Percentiles rank a stretch among this genome's conserved stretches.
These are phyloP conservation scores for Lordiphosa stackelbergi DNA, from an alignment of 1,140 invertebrate species.

Conservation along the genomic window DNA sequence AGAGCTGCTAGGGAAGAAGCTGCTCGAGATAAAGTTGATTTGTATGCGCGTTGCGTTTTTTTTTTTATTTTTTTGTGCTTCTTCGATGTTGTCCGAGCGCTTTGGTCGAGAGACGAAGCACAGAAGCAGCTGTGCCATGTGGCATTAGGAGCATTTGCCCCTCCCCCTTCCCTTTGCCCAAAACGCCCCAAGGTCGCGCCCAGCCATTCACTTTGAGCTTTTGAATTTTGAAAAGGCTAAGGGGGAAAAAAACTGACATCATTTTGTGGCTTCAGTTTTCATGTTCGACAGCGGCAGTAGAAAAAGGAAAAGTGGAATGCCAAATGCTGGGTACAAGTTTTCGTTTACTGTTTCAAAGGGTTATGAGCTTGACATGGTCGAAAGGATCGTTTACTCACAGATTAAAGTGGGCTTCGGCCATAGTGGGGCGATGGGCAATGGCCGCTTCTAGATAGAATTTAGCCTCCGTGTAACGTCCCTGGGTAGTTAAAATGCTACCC, in stretches of 20 bases:
- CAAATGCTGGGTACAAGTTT: slow-evolving; percentile 36
- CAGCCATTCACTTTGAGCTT: slow-evolving; percentile 71
- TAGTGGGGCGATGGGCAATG: slow-evolving; percentile 90
- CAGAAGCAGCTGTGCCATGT: slow-evolving; percentile 48
- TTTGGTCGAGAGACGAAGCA: slow-evolving; percentile 48
- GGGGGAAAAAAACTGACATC: slow-evolving; percentile 62
- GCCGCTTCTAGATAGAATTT: slow-evolving; percentile 91
- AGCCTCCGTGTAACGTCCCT: slow-evolving; percentile 89
- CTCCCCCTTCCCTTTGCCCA: slow-evolving; percentile 3
- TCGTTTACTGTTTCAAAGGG: slow-evolving; percentile 39
- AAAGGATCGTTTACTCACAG: slow-evolving; percentile 87
- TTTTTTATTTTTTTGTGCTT: slow-evolving; percentile 16
- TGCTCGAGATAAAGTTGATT: slow-evolving; percentile 53
- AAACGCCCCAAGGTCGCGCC: slow-evolving; percentile 57
- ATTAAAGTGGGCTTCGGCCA: slow-evolving; percentile 98
- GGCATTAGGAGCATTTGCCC: slow-evolving; percentile 39
- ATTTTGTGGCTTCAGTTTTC: slow-evolving; percentile 50
- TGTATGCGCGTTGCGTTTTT: slow-evolving; percentile 56
- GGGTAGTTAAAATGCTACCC: slow-evolving; percentile 91
- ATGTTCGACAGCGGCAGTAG: slow-evolving; percentile 28
- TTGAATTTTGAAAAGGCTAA: slow-evolving; percentile 74
- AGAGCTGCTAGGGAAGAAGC: slow-evolving; percentile 11
- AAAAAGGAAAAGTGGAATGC: slow-evolving; percentile 1
- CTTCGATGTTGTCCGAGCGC: slow-evolving; percentile 70
- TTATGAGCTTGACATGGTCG: slow-evolving; percentile 30